These are phyloP conservation scores for Pollenia angustigena DNA, from an alignment of 2,888 invertebrate genomes.

Conservation along the genomic window DNA sequence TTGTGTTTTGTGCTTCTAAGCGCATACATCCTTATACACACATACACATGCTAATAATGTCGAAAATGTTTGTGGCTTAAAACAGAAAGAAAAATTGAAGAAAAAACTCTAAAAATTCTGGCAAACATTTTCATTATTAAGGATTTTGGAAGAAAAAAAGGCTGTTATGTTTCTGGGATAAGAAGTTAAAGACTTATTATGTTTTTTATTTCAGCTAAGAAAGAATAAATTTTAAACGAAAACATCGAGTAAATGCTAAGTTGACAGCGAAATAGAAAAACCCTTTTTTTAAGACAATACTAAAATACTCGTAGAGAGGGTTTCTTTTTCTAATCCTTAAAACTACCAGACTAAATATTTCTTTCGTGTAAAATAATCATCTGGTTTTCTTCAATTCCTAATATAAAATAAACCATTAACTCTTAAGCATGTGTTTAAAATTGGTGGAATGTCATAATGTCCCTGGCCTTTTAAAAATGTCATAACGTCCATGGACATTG, in stretches of 20 bases:
- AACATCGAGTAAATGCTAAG: not conserved
- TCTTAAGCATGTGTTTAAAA: no score
- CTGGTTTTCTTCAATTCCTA: no score
- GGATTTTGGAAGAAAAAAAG: not conserved
- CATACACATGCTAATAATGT: constrained; percentile 48
- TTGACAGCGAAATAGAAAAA: no score
- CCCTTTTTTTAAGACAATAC: no score
- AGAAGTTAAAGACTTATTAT: constrained; percentile 55
- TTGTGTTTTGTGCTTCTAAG: constrained; percentile 35
- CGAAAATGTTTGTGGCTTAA: constrained; percentile 47
- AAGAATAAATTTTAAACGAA: not conserved
- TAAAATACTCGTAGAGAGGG: no score
- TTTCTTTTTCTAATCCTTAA: no score
- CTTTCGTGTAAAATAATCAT: no score
- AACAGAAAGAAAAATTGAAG: not conserved
- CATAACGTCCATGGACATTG: no score
- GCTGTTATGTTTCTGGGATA: constrained; percentile 19
- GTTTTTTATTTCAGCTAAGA: not conserved
- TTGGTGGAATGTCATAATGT: no score
- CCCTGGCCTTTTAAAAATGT: no score
- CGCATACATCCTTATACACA: constrained; percentile 9
- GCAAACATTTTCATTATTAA: constrained; percentile 54
- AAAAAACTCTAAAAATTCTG: constrained; percentile 3
- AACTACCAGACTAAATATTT: no score
- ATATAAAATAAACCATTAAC: no score